Evolutionary conservation across 2,797 vertebrate genomes (phyloP).

Genomic region (Rachycentron canadum): DNA sequence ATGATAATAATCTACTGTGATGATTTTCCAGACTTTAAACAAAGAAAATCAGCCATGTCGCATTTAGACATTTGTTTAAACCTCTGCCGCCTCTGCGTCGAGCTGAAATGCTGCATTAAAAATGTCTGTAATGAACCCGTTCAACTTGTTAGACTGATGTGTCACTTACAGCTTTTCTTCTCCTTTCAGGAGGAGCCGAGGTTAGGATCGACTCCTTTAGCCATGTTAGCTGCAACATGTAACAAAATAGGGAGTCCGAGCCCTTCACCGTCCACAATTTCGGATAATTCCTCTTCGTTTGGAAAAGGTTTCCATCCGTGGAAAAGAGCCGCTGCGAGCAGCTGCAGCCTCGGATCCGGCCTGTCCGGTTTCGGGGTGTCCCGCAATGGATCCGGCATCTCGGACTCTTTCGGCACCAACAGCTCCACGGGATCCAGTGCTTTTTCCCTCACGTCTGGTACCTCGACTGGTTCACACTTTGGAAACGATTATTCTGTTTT

Average conservation of each 20-base stretch:
- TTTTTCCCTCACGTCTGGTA: conserved; percentile 94
- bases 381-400: conserved; percentile 89
- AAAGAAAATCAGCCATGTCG: neutral
- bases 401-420: conserved; percentile 93
- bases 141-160: conserved; percentile 48
- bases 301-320: conserved; percentile 98
- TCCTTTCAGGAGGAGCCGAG: conserved; percentile 95
- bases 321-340: conserved; percentile 93
- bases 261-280: conserved; percentile 94
- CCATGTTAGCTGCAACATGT: conserved; percentile 99
- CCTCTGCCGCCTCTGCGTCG: neutral
- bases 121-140: conserved; percentile 38
- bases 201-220: conserved; percentile 98
- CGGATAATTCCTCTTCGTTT: conserved; percentile 93
- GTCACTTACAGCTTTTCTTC: conserved; percentile 67
- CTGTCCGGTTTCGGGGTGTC: conserved; percentile 90
- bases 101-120: conserved; percentile 1
- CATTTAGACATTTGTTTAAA: neutral
- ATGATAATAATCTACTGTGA: conserved; percentile 7
- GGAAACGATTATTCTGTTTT: conserved; percentile 98
- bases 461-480: conserved; percentile 91
- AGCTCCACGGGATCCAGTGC: conserved; percentile 93
- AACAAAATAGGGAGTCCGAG: conserved; percentile 99
- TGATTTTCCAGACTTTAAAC: conserved; percentile 7
- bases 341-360: conserved; percentile 93